Conservation (phyloP, 2,797 vertebrate species). For the Karalla daura region DNA sequence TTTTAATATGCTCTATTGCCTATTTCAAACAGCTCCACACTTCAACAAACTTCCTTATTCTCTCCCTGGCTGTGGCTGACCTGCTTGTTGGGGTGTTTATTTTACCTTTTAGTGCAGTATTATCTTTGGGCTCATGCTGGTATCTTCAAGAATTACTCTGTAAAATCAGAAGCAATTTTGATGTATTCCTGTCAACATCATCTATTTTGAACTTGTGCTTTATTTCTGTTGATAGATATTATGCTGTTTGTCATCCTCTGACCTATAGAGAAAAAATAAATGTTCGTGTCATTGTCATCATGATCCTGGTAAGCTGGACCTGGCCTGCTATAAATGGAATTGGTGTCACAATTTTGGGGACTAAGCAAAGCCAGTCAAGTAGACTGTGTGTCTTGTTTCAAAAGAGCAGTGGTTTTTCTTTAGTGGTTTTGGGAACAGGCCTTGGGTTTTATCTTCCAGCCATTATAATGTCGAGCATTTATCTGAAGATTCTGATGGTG, state of each 20-base stretch:
- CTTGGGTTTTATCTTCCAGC: too few species aligned
- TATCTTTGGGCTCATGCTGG: background rate
- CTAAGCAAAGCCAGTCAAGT: too few species aligned
- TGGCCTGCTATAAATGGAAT: too few species aligned
- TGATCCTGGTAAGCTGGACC: too few species aligned
- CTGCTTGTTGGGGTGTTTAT: background rate
- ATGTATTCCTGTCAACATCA: background rate
- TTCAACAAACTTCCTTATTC: conserved; percentile 1
- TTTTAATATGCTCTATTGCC: conserved; percentile 1
- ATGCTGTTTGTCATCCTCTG: background rate
- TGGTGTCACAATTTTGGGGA: too few species aligned
- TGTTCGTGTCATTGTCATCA: background rate
- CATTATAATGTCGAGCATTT: too few species aligned
- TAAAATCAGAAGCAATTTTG: background rate
- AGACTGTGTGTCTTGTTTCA: too few species aligned
- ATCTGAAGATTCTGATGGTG: too few species aligned
- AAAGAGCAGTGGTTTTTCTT: too few species aligned
- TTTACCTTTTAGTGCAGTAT: background rate
- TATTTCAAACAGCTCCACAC: conserved; percentile 1
- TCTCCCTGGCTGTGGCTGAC: background rate
- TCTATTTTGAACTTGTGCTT: background rate
- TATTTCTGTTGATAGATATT: background rate
- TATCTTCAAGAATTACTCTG: background rate
- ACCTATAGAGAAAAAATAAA: background rate
- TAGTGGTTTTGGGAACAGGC: too few species aligned